Percentiles rank a stretch among this genome's conserved stretches.
These are phyloP conservation scores for Scaptomyza tumidula DNA, from an alignment of 2,888 invertebrate species.

Conservation along the genomic window DNA sequence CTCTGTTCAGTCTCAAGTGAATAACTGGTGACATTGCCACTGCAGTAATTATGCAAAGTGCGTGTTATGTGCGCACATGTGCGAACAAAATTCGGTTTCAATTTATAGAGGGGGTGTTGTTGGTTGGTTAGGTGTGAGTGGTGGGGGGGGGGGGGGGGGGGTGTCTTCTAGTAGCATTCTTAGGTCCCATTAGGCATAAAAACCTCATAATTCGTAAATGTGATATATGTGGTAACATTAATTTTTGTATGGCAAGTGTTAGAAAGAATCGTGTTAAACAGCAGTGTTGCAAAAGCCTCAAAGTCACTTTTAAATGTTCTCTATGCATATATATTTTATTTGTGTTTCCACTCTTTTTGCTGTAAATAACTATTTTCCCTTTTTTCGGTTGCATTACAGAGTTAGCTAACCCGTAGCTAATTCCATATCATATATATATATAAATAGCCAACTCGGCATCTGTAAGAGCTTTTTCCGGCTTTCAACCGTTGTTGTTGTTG, in stretches of 20 bases:
- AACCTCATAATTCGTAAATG: conserved; percentile 38
- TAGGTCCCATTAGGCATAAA: conserved; percentile 15
- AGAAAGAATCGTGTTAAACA: background rate
- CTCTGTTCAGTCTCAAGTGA: conserved; percentile 62
- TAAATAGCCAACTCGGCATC: conserved; percentile 42
- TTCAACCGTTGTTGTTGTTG: conserved; percentile 45
- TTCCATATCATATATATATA: background rate
- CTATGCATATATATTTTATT: background rate
- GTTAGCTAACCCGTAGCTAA: conserved; percentile 7
- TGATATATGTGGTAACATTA: conserved; percentile 57
- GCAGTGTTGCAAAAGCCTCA: background rate
- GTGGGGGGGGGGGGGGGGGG: background rate
- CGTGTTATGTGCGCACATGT: conserved; percentile 52
- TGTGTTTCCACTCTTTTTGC: background rate
- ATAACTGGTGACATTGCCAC: conserved; percentile 69
- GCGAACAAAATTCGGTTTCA: conserved; percentile 15
- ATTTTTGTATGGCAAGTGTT: conserved; percentile 1
- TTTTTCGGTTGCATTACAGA: background rate
- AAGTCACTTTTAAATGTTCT: conserved; percentile 5
- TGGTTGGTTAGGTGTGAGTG: conserved; percentile 5
- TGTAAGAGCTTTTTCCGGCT: conserved; percentile 44
- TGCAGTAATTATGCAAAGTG: conserved; percentile 79
- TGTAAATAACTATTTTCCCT: no score
- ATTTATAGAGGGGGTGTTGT: background rate
- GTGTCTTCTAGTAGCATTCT: conserved; percentile 3